These are phyloP conservation scores for Vanessa cardui DNA, from an alignment of 2,888 invertebrate genomes.

Conservation along the genomic window DNA sequence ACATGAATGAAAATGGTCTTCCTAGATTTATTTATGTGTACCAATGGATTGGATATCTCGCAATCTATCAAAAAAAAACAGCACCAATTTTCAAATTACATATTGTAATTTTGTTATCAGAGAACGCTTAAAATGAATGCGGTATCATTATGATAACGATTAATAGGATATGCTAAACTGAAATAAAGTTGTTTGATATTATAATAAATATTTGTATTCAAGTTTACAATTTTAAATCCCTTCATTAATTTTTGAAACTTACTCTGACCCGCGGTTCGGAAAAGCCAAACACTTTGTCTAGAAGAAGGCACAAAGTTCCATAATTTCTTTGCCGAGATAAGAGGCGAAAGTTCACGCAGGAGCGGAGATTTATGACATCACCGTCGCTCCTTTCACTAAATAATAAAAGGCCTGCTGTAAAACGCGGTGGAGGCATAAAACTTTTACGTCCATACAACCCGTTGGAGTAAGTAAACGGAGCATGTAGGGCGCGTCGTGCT, in stretches of 20 bases:
- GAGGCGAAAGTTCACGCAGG: slow-evolving; percentile 82
- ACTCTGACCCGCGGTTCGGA: slow-evolving; percentile 73
- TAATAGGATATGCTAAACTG: no score
- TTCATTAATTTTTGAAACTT: slow-evolving; percentile 72
- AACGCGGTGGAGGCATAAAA: slow-evolving; percentile 80
- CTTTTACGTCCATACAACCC: slow-evolving; percentile 81
- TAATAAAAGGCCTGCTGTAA: slow-evolving; percentile 82
- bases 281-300: slow-evolving; percentile 82
- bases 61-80: no score
- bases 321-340: slow-evolving; percentile 82
- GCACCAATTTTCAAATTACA: no score
- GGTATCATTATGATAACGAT: no score
- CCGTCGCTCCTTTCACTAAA: slow-evolving; percentile 82
- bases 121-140: no score
- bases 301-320: slow-evolving; percentile 80
- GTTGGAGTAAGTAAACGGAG: slow-evolving; percentile 71
- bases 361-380: slow-evolving; percentile 82
- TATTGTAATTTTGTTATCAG: no score
- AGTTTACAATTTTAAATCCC: slow-evolving; percentile 36
- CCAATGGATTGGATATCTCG: no score
- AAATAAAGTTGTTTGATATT: no score
- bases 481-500: slow-evolving; percentile 64
- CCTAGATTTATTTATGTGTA: no score
- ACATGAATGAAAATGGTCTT: no score
- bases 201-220: not conserved